A percentile compares a stretch with the other conserved stretches of the same genome.
phyloP scores from a whole-genome alignment of 1,140 invertebrate genomes.

The Drosophila baimaii region DNA sequence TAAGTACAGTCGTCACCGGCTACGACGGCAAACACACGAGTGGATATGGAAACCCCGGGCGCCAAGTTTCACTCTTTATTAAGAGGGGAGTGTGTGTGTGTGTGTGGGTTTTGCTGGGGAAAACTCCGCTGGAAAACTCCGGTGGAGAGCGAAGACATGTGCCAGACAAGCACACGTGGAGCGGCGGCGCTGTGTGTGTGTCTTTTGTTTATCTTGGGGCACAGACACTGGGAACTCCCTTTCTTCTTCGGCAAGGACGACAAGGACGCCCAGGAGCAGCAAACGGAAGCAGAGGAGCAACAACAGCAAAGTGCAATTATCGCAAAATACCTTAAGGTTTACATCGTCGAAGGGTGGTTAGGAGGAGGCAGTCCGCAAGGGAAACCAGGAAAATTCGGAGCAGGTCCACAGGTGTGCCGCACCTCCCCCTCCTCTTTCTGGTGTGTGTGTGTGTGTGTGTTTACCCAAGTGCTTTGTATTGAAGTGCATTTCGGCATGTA shows the following conservation, averaged over 20 bases:
- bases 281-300: conserved; percentile 24
- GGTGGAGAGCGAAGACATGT: conserved; percentile 59
- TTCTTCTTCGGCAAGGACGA: conserved; percentile 18
- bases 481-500: conserved; percentile 82
- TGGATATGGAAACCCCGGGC: conserved; percentile 38
- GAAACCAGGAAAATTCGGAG: conserved; percentile 24
- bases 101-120: conserved; percentile 2
- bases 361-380: not conserved
- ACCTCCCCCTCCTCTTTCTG: conserved; percentile 16
- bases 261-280: conserved; percentile 17
- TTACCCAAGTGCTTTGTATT: conserved; percentile 80
- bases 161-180: conserved; percentile 49
- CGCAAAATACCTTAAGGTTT: conserved; percentile 83
- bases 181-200: conserved; percentile 39
- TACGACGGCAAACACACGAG: conserved; percentile 4
- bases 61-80: conserved; percentile 18
- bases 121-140: not conserved
- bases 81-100: too few relatives aligned
- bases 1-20: conserved; percentile 50
- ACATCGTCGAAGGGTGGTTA: conserved; percentile 58
- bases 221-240: conserved; percentile 54
- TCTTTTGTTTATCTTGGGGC: conserved; percentile 77
- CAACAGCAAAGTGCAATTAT: conserved; percentile 82
- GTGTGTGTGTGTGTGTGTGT: conserved; percentile 37
- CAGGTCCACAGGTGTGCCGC: conserved; percentile 52